These are phyloP conservation scores for Plebejus anna DNA, from an alignment of 2,888 invertebrate species.

Conservation along the genomic window DNA sequence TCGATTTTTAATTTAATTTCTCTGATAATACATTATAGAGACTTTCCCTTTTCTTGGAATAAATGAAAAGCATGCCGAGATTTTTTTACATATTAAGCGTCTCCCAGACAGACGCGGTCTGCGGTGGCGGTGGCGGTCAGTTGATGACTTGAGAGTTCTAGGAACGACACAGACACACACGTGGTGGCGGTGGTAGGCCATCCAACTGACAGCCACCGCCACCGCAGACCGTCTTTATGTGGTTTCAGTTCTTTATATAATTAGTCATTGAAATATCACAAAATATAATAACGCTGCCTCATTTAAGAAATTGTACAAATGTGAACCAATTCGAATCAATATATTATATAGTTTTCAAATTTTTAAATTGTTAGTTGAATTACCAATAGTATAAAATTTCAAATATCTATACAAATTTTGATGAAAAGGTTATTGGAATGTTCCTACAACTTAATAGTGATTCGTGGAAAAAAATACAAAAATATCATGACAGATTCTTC, in stretches of 20 bases:
- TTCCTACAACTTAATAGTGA: not conserved
- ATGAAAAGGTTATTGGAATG: not conserved
- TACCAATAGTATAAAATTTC: not conserved
- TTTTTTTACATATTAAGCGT: not conserved
- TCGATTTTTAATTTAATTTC: too few relatives aligned
- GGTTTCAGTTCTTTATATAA: not conserved
- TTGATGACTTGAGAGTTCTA: too few relatives aligned
- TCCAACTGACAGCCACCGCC: too few relatives aligned
- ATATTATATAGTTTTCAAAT: not conserved
- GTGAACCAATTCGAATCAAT: too few relatives aligned
- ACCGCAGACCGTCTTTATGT: too few relatives aligned
- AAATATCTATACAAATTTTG: not conserved
- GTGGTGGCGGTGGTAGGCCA: too few relatives aligned
- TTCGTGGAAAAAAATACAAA: not conserved
- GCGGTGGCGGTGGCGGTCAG: too few relatives aligned
- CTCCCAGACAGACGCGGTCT: too few relatives aligned
- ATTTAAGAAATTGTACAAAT: not conserved
- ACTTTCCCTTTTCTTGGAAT: not conserved
- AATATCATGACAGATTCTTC: constrained; percentile 12
- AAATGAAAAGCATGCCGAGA: not conserved
- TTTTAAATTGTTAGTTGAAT: not conserved
- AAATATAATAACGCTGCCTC: not conserved
- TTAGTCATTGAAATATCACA: not conserved
- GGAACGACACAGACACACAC: too few relatives aligned
- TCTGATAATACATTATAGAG: not conserved